Conservation (phyloP, 2,113 vertebrate species). For the Mormyrus lacerda region DNA sequence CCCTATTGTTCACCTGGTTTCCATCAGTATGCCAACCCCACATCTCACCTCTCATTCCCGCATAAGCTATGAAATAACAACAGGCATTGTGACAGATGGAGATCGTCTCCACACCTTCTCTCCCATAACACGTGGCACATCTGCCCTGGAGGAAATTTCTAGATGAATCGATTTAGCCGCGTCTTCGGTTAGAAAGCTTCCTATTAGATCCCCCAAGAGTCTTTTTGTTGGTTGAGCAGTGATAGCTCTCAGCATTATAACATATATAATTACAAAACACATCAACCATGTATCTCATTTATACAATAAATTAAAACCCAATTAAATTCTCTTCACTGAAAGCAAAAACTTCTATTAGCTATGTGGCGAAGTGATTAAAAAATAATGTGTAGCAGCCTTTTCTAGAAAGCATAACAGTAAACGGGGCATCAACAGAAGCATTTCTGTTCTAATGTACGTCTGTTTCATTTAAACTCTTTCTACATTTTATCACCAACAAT, state of each 20-base stretch:
- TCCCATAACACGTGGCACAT: background rate
- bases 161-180: slow-evolving; percentile 5
- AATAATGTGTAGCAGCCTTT: slow-evolving; percentile 4
- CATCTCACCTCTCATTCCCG: background rate
- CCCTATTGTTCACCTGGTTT: background rate
- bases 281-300: slow-evolving; percentile 27
- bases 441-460: background rate
- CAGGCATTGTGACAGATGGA: too few relatives aligned
- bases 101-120: background rate
- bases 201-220: slow-evolving; percentile 19
- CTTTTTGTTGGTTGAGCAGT: slow-evolving; percentile 16
- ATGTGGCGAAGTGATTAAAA: slow-evolving; percentile 20
- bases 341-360: slow-evolving; percentile 24
- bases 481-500: background rate
- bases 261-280: slow-evolving; percentile 27
- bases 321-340: slow-evolving; percentile 23
- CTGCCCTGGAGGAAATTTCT: background rate
- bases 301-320: slow-evolving; percentile 28
- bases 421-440: background rate
- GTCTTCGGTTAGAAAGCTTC: slow-evolving; percentile 6
- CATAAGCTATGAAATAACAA: background rate
- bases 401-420: slow-evolving; percentile 12
- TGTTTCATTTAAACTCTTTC: background rate
- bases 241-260: slow-evolving; percentile 26
- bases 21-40: background rate